Evolutionary conservation across 1,140 invertebrate genomes (phyloP).

Genomic region (Eriosoma lanigerum): DNA sequence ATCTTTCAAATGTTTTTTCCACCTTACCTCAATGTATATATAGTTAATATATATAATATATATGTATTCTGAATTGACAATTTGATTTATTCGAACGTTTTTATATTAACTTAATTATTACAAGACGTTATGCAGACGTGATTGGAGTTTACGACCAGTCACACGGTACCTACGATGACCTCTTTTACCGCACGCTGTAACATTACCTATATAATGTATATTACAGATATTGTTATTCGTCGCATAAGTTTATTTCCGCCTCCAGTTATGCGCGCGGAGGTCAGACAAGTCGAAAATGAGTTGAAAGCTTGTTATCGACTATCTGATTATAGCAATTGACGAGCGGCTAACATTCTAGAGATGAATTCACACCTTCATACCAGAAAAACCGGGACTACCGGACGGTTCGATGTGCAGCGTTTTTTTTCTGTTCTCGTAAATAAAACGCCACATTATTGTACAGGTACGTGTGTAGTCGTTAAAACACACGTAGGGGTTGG

Average conservation of each 20-base stretch:
- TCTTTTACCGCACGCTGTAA: constrained; percentile 4
- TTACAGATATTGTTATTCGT: background rate
- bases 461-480: background rate
- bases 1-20: background rate
- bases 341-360: background rate
- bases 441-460: background rate
- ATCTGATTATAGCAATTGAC: constrained; percentile 4
- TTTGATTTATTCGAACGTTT: background rate
- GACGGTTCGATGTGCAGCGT: background rate
- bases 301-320: constrained; percentile 40
- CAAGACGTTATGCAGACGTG: background rate
- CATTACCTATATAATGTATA: too few relatives aligned
- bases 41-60: background rate
- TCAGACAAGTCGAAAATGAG: constrained; percentile 12
- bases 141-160: background rate
- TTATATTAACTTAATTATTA: background rate
- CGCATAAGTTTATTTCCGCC: background rate
- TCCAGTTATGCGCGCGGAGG: background rate
- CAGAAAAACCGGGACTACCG: background rate
- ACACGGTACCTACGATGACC: constrained; percentile 15
- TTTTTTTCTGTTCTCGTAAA: background rate
- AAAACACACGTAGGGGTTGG: background rate
- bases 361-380: constrained; percentile 16
- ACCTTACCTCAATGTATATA: background rate
- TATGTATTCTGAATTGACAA: background rate